These are phyloP conservation scores for Campoplex capitator DNA, from an alignment of 2,888 invertebrate genomes.

Conservation along the genomic window DNA sequence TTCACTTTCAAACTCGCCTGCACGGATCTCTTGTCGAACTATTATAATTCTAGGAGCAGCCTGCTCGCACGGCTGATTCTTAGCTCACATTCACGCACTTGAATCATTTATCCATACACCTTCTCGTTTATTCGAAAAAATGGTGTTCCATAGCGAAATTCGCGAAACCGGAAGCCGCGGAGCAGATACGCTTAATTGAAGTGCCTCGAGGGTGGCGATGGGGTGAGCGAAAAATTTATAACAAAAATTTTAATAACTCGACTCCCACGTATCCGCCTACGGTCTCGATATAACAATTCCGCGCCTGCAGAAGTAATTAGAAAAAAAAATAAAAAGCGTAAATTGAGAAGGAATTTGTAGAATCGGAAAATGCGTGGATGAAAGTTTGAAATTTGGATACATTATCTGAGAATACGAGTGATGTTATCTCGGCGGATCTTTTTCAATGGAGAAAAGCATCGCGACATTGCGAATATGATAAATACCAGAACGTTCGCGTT, in stretches of 20 bases:
- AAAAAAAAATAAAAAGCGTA: background rate
- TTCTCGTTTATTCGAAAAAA: too few species aligned
- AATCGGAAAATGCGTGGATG: too few species aligned
- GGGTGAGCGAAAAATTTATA: background rate
- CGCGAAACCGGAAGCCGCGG: background rate
- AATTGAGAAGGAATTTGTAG: too few species aligned
- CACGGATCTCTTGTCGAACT: too few species aligned
- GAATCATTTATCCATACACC: too few species aligned
- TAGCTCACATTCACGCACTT: too few species aligned
- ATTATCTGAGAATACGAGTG: background rate
- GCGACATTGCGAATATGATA: background rate
- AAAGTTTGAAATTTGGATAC: background rate
- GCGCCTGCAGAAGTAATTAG: background rate
- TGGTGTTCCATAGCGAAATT: too few species aligned
- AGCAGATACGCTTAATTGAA: background rate
- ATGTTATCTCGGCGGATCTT: background rate
- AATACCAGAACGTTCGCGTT: background rate
- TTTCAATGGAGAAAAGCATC: background rate
- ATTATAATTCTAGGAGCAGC: too few species aligned
- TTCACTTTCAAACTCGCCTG: too few species aligned
- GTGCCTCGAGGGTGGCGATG: background rate
- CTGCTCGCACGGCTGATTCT: too few species aligned
- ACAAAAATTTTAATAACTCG: background rate
- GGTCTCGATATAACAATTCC: background rate
- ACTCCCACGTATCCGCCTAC: background rate